Conservation (phyloP, 2,888 invertebrate genomes). For the Dynastes hyllus region DNA sequence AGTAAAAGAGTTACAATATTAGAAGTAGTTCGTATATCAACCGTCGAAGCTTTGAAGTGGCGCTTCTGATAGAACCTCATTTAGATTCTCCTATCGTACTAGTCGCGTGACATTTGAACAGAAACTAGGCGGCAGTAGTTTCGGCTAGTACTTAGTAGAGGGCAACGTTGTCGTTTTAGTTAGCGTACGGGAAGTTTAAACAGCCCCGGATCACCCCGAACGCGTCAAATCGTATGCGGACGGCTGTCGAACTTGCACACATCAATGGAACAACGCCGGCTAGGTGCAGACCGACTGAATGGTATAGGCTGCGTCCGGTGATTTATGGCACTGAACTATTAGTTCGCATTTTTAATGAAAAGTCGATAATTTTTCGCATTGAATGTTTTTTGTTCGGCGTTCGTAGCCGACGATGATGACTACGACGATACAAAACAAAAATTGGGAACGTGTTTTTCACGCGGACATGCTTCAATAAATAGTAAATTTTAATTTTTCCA, state of each 20-base stretch:
- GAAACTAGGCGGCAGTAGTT: constrained; percentile 58
- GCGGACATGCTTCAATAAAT: constrained; percentile 40
- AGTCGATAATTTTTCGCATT: constrained; percentile 53
- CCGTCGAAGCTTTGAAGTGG: constrained; percentile 19
- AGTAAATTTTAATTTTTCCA: constrained; percentile 42
- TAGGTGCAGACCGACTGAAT: constrained; percentile 32
- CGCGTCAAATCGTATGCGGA: constrained; percentile 43
- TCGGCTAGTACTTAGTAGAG: constrained; percentile 66
- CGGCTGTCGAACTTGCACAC: constrained; percentile 44
- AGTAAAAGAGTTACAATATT: background rate
- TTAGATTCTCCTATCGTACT: constrained; percentile 47
- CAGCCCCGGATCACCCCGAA: constrained; percentile 23
- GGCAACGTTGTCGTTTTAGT: constrained; percentile 58
- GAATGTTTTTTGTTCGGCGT: constrained; percentile 48
- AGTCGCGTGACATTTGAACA: constrained; percentile 30
- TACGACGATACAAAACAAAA: constrained; percentile 28
- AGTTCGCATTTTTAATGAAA: constrained; percentile 54
- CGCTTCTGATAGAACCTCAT: constrained; percentile 48
- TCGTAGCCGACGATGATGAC: constrained; percentile 34
- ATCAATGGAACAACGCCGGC: constrained; percentile 33
- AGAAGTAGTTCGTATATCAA: constrained; percentile 41
- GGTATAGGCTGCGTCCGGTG: constrained; percentile 49
- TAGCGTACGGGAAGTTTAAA: constrained; percentile 16
- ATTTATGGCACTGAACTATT: constrained; percentile 55
- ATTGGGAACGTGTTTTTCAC: constrained; percentile 33